Conservation (phyloP, 2,113 vertebrate species). For the Camelus dromedarius region DNA sequence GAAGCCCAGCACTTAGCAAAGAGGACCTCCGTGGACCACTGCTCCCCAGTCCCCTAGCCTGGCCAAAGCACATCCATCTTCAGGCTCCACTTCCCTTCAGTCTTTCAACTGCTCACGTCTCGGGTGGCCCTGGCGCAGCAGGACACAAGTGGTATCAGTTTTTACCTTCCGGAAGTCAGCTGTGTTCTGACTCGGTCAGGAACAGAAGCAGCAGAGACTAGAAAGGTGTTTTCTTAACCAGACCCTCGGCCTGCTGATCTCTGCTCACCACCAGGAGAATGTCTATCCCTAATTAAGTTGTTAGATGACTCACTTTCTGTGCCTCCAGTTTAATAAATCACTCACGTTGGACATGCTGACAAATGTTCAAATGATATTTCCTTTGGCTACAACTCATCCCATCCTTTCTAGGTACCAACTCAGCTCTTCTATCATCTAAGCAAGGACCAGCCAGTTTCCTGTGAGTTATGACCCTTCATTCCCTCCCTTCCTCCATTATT, state of each 20-base stretch:
- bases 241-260: not conserved
- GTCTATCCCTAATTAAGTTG: not conserved
- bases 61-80: not conserved
- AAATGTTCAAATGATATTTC: constrained; percentile 24
- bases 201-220: constrained; percentile 29
- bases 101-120: constrained; percentile 1
- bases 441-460: constrained; percentile 9
- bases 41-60: not conserved
- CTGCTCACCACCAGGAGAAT: not conserved
- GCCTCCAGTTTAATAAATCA: not conserved
- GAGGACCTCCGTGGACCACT: not conserved
- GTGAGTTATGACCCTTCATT: constrained; percentile 55
- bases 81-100: not conserved
- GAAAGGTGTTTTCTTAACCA: constrained; percentile 12
- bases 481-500: constrained; percentile 35
- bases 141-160: not conserved
- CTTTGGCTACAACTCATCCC: not conserved
- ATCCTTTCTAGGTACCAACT: constrained; percentile 8
- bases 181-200: not conserved
- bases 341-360: constrained; percentile 1
- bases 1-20: not conserved
- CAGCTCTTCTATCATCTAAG: constrained; percentile 1
- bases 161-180: constrained; percentile 18
- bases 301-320: constrained; percentile 17
- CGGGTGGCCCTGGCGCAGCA: not conserved